Evolutionary conservation across 2,113 vertebrate species (phyloP).

Genomic region (Heterotilapia buettikoferi): DNA sequence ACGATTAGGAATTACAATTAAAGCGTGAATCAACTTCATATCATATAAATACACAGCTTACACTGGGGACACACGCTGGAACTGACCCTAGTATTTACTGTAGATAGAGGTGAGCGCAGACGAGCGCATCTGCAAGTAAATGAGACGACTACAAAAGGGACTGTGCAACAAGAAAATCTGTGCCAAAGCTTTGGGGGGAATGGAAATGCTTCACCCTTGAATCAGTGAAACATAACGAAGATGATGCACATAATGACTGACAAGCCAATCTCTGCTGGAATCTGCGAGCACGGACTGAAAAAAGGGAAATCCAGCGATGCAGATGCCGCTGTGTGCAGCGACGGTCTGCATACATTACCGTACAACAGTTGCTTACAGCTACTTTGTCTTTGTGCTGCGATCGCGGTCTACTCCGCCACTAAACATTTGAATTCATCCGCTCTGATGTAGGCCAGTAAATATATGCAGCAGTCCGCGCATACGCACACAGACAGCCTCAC

Average conservation of each 20-base stretch:
- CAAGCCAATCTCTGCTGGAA: slow-evolving; percentile 37
- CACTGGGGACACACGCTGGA: background rate
- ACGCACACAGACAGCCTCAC: background rate
- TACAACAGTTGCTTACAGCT: slow-evolving; percentile 60
- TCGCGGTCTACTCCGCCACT: slow-evolving; percentile 28
- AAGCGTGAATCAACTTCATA: background rate
- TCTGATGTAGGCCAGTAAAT: slow-evolving; percentile 46
- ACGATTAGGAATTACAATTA: background rate
- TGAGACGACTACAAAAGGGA: slow-evolving; percentile 14
- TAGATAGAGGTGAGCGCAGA: slow-evolving; percentile 26
- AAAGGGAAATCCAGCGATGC: slow-evolving; percentile 13
- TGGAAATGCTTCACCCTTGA: slow-evolving; percentile 2
- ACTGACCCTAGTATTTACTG: background rate
- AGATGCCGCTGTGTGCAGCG: slow-evolving; percentile 26
- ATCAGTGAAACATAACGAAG: slow-evolving; percentile 8
- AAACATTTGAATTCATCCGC: slow-evolving; percentile 37
- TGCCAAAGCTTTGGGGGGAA: background rate
- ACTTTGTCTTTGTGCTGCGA: slow-evolving; percentile 60
- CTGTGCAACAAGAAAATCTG: background rate
- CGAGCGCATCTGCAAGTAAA: slow-evolving; percentile 40
- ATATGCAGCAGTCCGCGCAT: slow-evolving; percentile 5
- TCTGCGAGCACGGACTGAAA: slow-evolving; percentile 12
- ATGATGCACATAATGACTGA: slow-evolving; percentile 38
- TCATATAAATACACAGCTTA: background rate
- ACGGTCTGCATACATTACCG: slow-evolving; percentile 45